Base-by-base conservation (phyloP, 92 coral and sea anemone species). In the Galaxea fascicularis region DNA sequence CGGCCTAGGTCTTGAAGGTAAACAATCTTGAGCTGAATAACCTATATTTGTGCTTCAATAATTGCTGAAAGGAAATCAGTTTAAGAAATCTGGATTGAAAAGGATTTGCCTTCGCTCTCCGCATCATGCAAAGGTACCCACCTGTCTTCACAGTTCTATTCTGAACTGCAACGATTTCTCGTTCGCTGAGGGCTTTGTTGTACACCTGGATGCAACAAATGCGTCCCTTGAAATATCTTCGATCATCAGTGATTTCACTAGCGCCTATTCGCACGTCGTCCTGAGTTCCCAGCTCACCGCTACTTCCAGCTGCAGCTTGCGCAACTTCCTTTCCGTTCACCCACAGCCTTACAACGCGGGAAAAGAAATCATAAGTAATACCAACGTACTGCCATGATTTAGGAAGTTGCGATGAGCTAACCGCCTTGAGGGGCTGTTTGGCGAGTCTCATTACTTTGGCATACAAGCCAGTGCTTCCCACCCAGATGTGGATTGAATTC, bases 311-410 rank as follows among this genome's bases (percentile, higher is more conserved):
- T 13, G 8, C 51, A 46, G 12, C 51, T 8, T 0, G 12, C 8
- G 51, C 18, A 25, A 80, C 49, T 25, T 17, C 10, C 64, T 0
- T 15, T 22, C 79, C 86, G 58, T 82, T 71, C 44, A 72, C 54
- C 86, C 86, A 82, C 79, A 82, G 58, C 58, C 60, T 39, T 13
- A 71, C 86, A 27, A 82, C 28, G 31, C 86, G 79, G 0, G 86
- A 82, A 17, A 72, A 71, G 58, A 64, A 72, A 70, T 82, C 65
- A 22, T 82, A 82, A 2, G 86, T 71, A 20, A 27, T 69, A 25
- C 71, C 86, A 70, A 82, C 22, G 39, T 71, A 82, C 31, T 56
- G 47, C 86, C 86, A 82, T 20, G 71, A 64, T 17, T 71, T 15
- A 41, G 28, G 14, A 60, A n/a, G n/a, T n/a, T n/a, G n/a, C n/a